Evolutionary conservation across 2,888 invertebrate genomes (phyloP), one percentile per base, ranked within the genome.

Genomic region (Apodemia mormo): DNA sequence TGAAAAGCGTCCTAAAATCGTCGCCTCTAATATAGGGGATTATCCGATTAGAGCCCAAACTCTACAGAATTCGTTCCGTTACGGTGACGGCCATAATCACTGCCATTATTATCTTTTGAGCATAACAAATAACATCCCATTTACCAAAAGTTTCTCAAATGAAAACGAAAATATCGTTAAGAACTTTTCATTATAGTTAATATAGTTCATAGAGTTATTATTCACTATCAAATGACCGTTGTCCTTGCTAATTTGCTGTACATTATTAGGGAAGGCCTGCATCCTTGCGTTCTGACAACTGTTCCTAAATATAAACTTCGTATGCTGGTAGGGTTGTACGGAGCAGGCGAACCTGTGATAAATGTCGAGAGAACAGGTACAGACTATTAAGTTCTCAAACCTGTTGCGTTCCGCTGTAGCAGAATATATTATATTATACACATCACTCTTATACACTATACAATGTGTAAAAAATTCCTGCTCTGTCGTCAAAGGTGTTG

Each of bases 91-190:
- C 33, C 30, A 33, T 61, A 61, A 61, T 61, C 58, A 61, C 58
- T 33, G 30, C 14, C 61, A 61, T 61, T 61, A 61, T 61, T 61
- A 61, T 61, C 61, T 61, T 61, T 61, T 61, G 61, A 61, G 61
- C 61, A 61, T 33, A 61, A 61, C 61, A 30, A 61, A 61, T 61
- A 61, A 30, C 61, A 33, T 61, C 12, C 33, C 33, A 33, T 56
- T 58, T 61, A 61, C 61, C 33, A 30, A 61, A 61, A 33, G 14
- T 61, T 61, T 33, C 61, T 61, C 12, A 61, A 61, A 61, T 61
- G 22, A 12, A 58, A 30, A 30, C 9, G 58, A 58, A 61, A 61
- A 61, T 33, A 61, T 61, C 33, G 61, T 61, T 61, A 61, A 61
- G 9, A 61, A 61, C 33, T 61, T 56, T 49, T 61, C 14, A 14